phyloP scores from a whole-genome alignment of 2,797 vertebrate genomes.

The Hydrophis major region DNA sequence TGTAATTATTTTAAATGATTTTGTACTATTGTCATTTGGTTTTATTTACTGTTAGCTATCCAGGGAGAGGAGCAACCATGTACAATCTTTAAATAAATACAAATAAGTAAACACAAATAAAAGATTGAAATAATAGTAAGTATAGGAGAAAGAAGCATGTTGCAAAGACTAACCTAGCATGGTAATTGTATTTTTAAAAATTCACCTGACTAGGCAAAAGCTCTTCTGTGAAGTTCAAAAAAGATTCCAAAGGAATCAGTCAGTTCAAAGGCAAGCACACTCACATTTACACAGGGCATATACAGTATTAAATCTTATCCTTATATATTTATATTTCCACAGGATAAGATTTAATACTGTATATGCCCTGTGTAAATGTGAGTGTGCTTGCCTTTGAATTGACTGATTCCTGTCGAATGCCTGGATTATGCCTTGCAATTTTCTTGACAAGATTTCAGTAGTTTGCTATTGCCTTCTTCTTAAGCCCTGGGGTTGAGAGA shows the following conservation, averaged over 20 bases:
- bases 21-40: neutral
- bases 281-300: neutral
- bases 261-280: neutral
- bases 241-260: neutral
- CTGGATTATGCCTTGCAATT: neutral
- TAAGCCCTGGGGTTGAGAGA: neutral
- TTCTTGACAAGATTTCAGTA: neutral
- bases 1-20: neutral
- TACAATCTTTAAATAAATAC: neutral
- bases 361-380: neutral
- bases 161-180: neutral
- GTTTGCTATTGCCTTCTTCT: neutral
- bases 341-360: neutral
- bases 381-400: neutral
- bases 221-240: neutral
- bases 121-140: neutral
- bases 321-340: too few species aligned
- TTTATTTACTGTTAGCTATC: neutral
- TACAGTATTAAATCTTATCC: neutral
- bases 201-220: neutral
- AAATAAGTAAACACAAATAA: neutral
- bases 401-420: neutral
- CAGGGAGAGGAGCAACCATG: neutral
- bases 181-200: neutral
- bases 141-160: neutral